phyloP scores from a whole-genome alignment of 1,140 invertebrate genomes.

The Cherax destructor region DNA sequence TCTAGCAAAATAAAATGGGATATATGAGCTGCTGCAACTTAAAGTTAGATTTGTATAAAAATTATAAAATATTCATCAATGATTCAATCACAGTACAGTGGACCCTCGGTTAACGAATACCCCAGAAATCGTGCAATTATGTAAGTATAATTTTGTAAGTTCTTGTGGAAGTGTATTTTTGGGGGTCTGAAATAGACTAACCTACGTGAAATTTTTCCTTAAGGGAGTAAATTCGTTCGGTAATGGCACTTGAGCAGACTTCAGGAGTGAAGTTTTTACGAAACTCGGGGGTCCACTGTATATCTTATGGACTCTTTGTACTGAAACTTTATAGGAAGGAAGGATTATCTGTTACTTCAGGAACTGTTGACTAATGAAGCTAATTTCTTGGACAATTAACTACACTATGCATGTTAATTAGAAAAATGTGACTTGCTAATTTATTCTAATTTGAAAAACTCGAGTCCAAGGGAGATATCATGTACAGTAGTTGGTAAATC shows the following conservation, averaged over 20 bases:
- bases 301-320: constrained; percentile 51
- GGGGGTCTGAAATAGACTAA: too few species aligned
- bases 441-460: constrained; percentile 8
- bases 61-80: constrained; percentile 55
- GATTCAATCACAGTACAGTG: constrained; percentile 50
- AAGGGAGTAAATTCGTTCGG: too few species aligned
- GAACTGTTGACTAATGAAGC: not conserved
- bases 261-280: too few species aligned
- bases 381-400: not conserved
- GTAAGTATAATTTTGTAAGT: too few species aligned
- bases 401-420: not conserved
- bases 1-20: constrained; percentile 33
- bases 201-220: too few species aligned
- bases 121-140: too few species aligned
- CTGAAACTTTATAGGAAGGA: constrained; percentile 4
- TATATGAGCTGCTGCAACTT: constrained; percentile 34
- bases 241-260: too few species aligned
- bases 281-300: too few species aligned
- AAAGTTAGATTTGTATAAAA: constrained; percentile 56
- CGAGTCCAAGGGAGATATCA: constrained; percentile 23
- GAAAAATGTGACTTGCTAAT: not conserved
- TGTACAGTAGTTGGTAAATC: constrained; percentile 10
- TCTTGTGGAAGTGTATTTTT: too few species aligned
- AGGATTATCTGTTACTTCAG: not conserved
- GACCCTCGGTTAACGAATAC: too few species aligned